phyloP scores from a whole-genome alignment of 2,113 vertebrate species.

The Micromys minutus region DNA sequence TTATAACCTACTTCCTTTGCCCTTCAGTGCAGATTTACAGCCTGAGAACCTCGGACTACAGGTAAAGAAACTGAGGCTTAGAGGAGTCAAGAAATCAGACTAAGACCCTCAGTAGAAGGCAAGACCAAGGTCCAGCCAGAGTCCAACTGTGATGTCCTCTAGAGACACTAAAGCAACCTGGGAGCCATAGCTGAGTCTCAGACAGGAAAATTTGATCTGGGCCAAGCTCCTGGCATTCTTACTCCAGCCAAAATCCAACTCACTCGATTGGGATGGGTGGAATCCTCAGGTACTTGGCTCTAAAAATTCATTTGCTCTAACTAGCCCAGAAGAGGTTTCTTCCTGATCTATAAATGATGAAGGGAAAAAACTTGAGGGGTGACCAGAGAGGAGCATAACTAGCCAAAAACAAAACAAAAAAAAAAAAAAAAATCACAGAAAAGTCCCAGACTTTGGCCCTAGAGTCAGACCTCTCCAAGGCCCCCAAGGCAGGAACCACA shows the following conservation, averaged over 20 bases:
- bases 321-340: background rate
- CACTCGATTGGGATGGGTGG: fast-evolving
- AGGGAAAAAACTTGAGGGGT: background rate
- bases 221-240: background rate
- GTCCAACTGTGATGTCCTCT: background rate
- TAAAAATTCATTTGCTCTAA: background rate
- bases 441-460: background rate
- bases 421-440: background rate
- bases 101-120: background rate
- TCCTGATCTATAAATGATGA: background rate
- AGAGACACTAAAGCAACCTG: background rate
- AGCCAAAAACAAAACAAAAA: background rate
- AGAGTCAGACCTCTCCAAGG: background rate
- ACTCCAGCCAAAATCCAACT: background rate
- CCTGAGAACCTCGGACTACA: background rate
- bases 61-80: background rate
- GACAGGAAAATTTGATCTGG: background rate
- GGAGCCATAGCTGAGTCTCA: background rate
- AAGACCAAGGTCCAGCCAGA: no score
- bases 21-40: background rate
- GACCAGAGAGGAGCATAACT: background rate
- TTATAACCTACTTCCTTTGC: background rate
- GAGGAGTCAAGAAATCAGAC: background rate
- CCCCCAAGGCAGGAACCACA: background rate
- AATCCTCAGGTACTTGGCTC: background rate